Conservation (phyloP, 2,888 invertebrate genomes). For the Masnerella sp. region DNA sequence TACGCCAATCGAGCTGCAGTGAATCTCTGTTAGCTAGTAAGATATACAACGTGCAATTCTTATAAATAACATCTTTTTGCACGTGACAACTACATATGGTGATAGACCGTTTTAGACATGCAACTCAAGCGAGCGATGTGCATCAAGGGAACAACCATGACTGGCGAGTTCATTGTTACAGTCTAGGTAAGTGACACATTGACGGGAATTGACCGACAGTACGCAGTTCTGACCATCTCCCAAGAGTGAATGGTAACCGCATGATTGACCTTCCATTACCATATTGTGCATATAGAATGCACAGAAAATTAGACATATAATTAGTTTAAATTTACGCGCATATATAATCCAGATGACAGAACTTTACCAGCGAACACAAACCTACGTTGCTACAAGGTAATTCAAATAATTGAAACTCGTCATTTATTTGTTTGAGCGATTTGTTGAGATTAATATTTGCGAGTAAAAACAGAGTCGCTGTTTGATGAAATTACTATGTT, state of each 20-base stretch:
- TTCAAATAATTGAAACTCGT: too few species aligned
- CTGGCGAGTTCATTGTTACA: conserved; percentile 72
- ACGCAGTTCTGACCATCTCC: conserved; percentile 76
- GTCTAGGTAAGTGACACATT: conserved; percentile 77
- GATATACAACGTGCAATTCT: too few species aligned
- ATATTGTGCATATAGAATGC: conserved; percentile 69
- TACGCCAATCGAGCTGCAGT: too few species aligned
- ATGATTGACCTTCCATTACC: conserved; percentile 78
- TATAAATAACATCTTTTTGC: conserved; percentile 12
- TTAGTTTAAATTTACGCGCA: conserved; percentile 18
- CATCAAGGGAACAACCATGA: conserved; percentile 69
- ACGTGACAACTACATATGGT: conserved; percentile 57
- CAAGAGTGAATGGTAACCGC: conserved; percentile 77
- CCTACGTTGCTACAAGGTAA: too few species aligned
- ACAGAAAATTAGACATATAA: conserved; percentile 29
- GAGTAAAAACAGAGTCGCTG: too few species aligned
- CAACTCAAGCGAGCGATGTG: conserved; percentile 67
- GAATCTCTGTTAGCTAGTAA: too few species aligned
- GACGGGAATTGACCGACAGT: conserved; percentile 76
- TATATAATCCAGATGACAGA: too few species aligned
- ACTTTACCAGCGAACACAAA: too few species aligned
- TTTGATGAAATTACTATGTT: too few species aligned
- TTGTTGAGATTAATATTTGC: too few species aligned
- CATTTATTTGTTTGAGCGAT: too few species aligned
- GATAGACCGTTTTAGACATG: conserved; percentile 66